Evolutionary conservation across 2,113 vertebrate genomes (phyloP).

Genomic region (Labeo catla): DNA sequence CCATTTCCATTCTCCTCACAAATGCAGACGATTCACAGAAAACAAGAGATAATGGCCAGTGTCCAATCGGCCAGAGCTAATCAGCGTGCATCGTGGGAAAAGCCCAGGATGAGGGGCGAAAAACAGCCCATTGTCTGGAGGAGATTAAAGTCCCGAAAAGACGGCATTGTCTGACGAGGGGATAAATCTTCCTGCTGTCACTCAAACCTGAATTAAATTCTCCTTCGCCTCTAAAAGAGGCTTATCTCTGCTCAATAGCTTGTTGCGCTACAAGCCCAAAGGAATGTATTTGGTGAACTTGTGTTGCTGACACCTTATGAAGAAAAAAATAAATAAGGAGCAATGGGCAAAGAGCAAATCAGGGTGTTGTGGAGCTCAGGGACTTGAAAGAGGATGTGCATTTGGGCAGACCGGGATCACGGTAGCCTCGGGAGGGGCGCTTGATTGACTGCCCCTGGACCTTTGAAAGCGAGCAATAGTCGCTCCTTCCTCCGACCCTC

Average conservation of each 20-base stretch:
- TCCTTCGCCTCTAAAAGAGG: constrained; percentile 95
- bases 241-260: constrained; percentile 99
- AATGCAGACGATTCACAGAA: constrained; percentile 79
- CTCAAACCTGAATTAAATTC: constrained; percentile 99
- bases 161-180: constrained; percentile 92
- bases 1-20: constrained; percentile 72
- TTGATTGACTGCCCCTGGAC: constrained; percentile 62
- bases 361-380: constrained; percentile 45
- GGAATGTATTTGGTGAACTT: constrained; percentile 85
- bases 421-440: constrained; percentile 51
- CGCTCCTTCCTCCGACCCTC: constrained; percentile 51
- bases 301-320: constrained; percentile 88
- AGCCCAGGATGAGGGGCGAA: constrained; percentile 84
- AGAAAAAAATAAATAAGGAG: constrained; percentile 76
- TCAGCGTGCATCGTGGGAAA: constrained; percentile 98
- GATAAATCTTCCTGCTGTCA: constrained; percentile 99
- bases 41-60: constrained; percentile 90
- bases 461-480: constrained; percentile 61
- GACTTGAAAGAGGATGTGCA: constrained; percentile 77
- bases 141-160: constrained; percentile 98
- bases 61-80: constrained; percentile 87
- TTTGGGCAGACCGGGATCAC: constrained; percentile 71
- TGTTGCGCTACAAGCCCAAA: constrained; percentile 89
- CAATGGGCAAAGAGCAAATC: constrained; percentile 68
- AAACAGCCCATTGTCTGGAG: constrained; percentile 92